phyloP scores from a whole-genome alignment of 1,140 invertebrate species.

The Campoletis sonorensis region DNA sequence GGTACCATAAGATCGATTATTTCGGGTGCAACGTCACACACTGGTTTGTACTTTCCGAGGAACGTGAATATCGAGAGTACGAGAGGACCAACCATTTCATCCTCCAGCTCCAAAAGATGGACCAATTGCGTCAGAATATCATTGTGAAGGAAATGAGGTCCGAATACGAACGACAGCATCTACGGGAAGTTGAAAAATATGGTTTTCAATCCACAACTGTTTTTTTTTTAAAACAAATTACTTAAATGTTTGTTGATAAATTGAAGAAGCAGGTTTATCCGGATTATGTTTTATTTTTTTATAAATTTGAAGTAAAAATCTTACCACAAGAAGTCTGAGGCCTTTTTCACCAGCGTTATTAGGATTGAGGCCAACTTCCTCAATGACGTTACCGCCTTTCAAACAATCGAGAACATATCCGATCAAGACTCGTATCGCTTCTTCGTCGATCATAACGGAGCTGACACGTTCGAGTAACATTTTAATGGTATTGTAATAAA shows the following conservation, averaged over 20 bases:
- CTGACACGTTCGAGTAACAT: conserved; percentile 95
- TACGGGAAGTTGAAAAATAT: conserved; percentile 52
- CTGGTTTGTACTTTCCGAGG: conserved; percentile 89
- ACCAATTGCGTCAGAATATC: conserved; percentile 90
- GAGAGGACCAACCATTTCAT: conserved; percentile 89
- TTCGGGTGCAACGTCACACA: conserved; percentile 84
- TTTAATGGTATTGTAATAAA: conserved; percentile 97
- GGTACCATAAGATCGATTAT: conserved; percentile 86
- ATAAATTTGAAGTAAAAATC: too few species aligned
- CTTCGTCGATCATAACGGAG: conserved; percentile 95
- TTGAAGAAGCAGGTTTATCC: too few species aligned
- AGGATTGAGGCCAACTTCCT: conserved; percentile 87
- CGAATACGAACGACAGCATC: conserved; percentile 93
- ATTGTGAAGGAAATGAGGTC: conserved; percentile 92
- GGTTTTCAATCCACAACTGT: too few species aligned
- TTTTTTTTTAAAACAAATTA: too few species aligned
- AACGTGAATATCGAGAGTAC: conserved; percentile 91
- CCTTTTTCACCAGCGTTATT: conserved; percentile 90
- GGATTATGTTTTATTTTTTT: too few species aligned
- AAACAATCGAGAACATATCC: conserved; percentile 80
- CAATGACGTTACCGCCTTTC: conserved; percentile 81
- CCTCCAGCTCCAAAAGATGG: conserved; percentile 86
- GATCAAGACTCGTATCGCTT: conserved; percentile 83
- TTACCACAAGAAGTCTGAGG: conserved; percentile 85
- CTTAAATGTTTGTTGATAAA: too few species aligned